These are phyloP conservation scores for Agriopis aurantiaria DNA, from an alignment of 2,888 invertebrate species.

Conservation along the genomic window DNA sequence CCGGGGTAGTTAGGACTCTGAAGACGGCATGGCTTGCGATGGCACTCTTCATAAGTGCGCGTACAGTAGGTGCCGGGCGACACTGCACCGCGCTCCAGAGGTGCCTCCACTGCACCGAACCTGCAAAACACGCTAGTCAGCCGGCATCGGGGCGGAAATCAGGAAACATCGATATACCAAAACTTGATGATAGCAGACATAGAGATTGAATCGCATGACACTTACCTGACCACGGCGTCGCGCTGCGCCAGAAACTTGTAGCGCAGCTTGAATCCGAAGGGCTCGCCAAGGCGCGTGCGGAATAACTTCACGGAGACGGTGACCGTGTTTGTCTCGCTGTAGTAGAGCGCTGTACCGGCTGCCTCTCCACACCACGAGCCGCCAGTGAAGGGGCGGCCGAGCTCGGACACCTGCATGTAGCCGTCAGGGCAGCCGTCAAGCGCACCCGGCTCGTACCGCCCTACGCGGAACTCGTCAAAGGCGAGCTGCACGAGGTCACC, in stretches of 20 bases:
- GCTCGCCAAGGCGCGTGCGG: conserved; percentile 89
- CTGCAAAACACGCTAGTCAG: conserved; percentile 60
- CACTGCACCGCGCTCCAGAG: conserved; percentile 93
- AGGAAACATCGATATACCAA: not conserved
- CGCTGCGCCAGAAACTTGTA: conserved; percentile 93
- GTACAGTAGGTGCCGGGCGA: conserved; percentile 95
- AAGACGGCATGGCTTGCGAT: conserved; percentile 93
- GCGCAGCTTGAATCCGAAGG: conserved; percentile 92
- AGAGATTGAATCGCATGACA: not conserved
- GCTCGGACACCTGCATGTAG: conserved; percentile 94
- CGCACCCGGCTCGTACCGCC: conserved; percentile 91
- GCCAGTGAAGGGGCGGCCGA: conserved; percentile 94
- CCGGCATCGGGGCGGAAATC: not conserved
- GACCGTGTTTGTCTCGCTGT: conserved; percentile 96
- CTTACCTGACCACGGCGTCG: conserved; percentile 91
- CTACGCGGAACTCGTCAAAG: conserved; percentile 95
- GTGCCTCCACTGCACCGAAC: conserved; percentile 91
- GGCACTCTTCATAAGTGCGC: conserved; percentile 94
- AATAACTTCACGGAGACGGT: conserved; percentile 94
- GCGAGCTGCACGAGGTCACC: conserved; percentile 96
- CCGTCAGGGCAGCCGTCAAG: conserved; percentile 94
- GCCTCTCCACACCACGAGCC: conserved; percentile 96
- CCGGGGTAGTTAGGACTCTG: conserved; percentile 97
- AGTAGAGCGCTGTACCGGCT: conserved; percentile 93
- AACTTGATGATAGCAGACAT: too few relatives aligned